Evolutionary conservation across 2,113 vertebrate genomes (phyloP).

Genomic region (zebrafish (Danio rerio)): GRCz12tu NC_133190.1:17875001-17875500

Average conservation of each 20-base stretch:
- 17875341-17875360: conserved; percentile 43
- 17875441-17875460: background rate
- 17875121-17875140: background rate
- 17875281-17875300: conserved; percentile 73
- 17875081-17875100: too few relatives aligned
- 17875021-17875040: too few relatives aligned
- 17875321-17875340: conserved; percentile 15
- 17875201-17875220: conserved; percentile 73
- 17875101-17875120: background rate
- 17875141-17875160: background rate
- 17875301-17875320: conserved; percentile 64
- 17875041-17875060: too few relatives aligned
- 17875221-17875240: conserved; percentile 62
- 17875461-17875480: background rate
- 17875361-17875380: conserved; percentile 53
- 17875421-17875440: background rate
- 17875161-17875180: conserved; percentile 9
- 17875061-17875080: too few relatives aligned
- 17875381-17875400: conserved; percentile 11
- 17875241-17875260: conserved; percentile 45
- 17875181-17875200: conserved; percentile 64
- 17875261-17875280: conserved; percentile 48
- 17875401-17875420: background rate
- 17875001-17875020: too few relatives aligned
- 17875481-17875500: conserved; percentile 9